Percentiles rank a stretch among this genome's conserved stretches.
Conservation (phyloP, 2,888 invertebrate genomes). For the Euplexia lucipara region DNA sequence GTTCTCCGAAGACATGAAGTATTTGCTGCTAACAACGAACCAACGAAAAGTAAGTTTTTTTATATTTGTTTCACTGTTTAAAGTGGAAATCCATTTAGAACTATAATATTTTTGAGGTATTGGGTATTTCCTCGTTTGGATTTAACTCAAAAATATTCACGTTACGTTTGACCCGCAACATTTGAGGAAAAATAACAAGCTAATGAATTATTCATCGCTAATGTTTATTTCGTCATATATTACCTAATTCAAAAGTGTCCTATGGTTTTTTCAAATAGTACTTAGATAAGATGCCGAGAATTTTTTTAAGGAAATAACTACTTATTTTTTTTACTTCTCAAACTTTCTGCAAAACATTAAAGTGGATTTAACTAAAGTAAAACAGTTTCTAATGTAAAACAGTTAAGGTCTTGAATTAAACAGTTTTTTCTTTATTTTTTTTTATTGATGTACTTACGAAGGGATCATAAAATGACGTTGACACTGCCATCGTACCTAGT, state of each 20-base stretch:
- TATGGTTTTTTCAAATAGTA: too few relatives aligned
- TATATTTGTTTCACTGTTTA: neutral
- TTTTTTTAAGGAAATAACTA: too few relatives aligned
- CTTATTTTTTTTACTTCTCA: too few relatives aligned
- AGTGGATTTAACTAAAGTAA: too few relatives aligned
- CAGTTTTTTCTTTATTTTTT: too few relatives aligned
- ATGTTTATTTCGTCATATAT: neutral
- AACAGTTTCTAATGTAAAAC: too few relatives aligned
- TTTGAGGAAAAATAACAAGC: neutral
- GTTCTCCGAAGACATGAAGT: constrained; percentile 81
- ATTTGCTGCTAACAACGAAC: constrained; percentile 76
- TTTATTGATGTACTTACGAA: too few relatives aligned
- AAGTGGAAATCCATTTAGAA: neutral
- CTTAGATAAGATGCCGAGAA: too few relatives aligned
- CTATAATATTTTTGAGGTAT: neutral
- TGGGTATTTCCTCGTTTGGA: neutral
- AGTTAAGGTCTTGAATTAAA: too few relatives aligned
- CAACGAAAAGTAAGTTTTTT: constrained; percentile 74
- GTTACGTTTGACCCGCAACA: neutral
- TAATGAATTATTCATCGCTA: neutral
- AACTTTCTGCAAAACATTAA: too few relatives aligned
- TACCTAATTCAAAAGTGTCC: neutral
- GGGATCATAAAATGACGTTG: too few relatives aligned
- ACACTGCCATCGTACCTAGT: too few relatives aligned
- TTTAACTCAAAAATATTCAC: neutral